These are phyloP conservation scores for Panzeria rudis DNA, from an alignment of 2,888 invertebrate genomes.

Conservation along the genomic window DNA sequence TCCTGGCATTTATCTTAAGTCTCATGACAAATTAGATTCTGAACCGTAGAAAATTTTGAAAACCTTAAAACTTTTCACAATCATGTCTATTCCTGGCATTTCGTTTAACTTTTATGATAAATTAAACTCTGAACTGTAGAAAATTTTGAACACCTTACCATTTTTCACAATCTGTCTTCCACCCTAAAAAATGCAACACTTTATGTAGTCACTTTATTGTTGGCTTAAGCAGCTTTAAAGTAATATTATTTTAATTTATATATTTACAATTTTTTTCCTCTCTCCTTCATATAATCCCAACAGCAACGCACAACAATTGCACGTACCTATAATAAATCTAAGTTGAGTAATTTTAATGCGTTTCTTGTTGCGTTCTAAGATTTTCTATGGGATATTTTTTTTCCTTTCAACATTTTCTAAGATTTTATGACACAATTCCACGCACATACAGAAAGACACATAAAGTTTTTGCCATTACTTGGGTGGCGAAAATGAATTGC, in stretches of 20 bases:
- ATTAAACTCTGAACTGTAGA: background rate
- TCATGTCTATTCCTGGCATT: background rate
- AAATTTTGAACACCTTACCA: too few species aligned
- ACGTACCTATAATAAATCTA: conserved; percentile 50
- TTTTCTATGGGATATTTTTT: conserved; percentile 50
- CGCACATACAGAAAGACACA: background rate
- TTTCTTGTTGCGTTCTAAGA: conserved; percentile 68
- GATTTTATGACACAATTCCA: conserved; percentile 15
- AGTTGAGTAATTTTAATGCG: conserved; percentile 72
- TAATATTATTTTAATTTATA: conserved; percentile 41
- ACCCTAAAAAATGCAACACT: background rate
- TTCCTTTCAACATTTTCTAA: conserved; percentile 22
- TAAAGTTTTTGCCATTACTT: background rate
- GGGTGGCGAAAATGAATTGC: conserved; percentile 39
- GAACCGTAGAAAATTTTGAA: background rate
- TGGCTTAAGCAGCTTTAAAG: conserved; percentile 26
- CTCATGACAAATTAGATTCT: conserved; percentile 4
- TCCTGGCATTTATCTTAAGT: background rate
- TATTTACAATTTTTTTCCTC: conserved; percentile 13
- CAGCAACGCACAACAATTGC: conserved; percentile 22
- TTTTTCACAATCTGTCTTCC: conserved; percentile 1
- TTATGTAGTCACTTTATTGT: conserved; percentile 1
- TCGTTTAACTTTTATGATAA: background rate
- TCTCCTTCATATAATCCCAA: conserved; percentile 22
- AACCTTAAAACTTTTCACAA: background rate